Evolutionary conservation across 2,797 vertebrate species (phyloP), one percentile per base, ranked within the genome.

Genomic region (Enteromius treurensis): DNA sequence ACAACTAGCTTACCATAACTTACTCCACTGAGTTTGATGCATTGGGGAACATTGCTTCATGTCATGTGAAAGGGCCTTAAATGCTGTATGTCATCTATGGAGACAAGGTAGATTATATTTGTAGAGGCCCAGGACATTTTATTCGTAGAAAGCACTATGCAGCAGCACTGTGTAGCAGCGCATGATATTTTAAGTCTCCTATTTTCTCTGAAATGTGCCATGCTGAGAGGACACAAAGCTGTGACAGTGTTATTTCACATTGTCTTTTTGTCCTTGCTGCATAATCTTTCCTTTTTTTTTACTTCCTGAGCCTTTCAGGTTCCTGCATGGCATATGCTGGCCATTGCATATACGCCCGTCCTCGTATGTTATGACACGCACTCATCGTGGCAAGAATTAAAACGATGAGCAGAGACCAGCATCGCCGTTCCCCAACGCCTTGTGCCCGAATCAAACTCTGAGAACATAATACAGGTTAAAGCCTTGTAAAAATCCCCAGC

Each of bases 191-290:
- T 11, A 32, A 55, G 29, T 68, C 81, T 81, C 64, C 26, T 55
- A 34, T 74, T 75, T 75, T 21, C 78, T 71, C 62, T 79, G 58
- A 58, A 70, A 80, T 82, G 26, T 32, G 7, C 29, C 45, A 62
- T 82, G 76, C 79, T 82, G 82, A 47, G 62, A 84, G 53, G 67
- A 21, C 78, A 86, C 87, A 85, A 84, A 88, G 84, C 85, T 37
- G 83, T 29, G 67, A 70, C 11, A 15, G 40, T 65, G 77, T 76
- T 87, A 79, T 84, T 88, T 88, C 77, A 71, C 85, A 68, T 83
- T 84, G 29, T 81, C 86, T 87, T 68, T 81, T 84, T 84, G 88
- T 86, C 89, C 88, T 84, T 67, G 86, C n/a, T 77, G 69, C 40
- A 60, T 34, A 62, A 73, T 65, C 45, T 45, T 29, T 62, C 82